A percentile compares a stretch with the other conserved stretches of the same genome.
phyloP scores from a whole-genome alignment of 1,140 invertebrate species.

The Ooceraea biroi region DNA sequence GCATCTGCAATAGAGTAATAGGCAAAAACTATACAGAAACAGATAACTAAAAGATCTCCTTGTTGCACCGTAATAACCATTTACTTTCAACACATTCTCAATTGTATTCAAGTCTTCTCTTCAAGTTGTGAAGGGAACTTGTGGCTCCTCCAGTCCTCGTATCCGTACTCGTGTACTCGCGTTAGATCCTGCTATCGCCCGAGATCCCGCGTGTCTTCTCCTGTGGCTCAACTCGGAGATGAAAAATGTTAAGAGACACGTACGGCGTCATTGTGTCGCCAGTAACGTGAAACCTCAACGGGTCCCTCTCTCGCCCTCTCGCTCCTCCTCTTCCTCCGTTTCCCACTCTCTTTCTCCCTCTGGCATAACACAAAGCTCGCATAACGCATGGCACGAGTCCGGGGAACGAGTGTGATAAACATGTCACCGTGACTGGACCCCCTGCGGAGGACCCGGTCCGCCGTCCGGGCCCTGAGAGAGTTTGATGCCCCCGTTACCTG shows the following conservation, averaged over 20 bases:
- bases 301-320: neutral
- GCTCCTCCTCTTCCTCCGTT: constrained; percentile 36
- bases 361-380: constrained; percentile 63
- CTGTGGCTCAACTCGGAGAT: constrained; percentile 35
- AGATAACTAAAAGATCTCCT: too few relatives aligned
- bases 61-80: too few relatives aligned
- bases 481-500: constrained; percentile 75
- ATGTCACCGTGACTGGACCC: constrained; percentile 77
- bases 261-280: constrained; percentile 70
- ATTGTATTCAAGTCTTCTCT: too few relatives aligned
- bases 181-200: neutral
- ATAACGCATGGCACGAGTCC: constrained; percentile 76
- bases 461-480: constrained; percentile 64
- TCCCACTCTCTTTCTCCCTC: constrained; percentile 36
- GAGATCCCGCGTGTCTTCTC: constrained; percentile 29
- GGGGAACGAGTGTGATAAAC: constrained; percentile 76
- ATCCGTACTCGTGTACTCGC: neutral
- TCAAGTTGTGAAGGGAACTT: too few relatives aligned
- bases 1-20: too few relatives aligned
- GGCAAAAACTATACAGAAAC: too few relatives aligned
- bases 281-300: constrained; percentile 71
- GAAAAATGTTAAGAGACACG: constrained; percentile 67
- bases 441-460: constrained; percentile 70
- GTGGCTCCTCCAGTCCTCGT: neutral
- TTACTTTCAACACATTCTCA: too few relatives aligned